These are phyloP conservation scores for Leucania comma DNA, from an alignment of 2,888 invertebrate genomes.

Conservation along the genomic window DNA sequence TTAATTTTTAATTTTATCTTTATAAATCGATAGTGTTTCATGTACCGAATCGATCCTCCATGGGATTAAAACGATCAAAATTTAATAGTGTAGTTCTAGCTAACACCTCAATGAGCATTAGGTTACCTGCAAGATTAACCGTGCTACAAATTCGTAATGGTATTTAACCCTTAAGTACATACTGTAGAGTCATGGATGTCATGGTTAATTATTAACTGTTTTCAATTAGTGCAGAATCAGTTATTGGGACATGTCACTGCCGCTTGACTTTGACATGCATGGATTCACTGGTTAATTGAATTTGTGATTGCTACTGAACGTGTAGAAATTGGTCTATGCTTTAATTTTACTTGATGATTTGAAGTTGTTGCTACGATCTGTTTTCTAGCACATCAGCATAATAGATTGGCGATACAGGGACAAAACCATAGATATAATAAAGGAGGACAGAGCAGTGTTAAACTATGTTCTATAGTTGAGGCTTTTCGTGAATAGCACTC, in stretches of 20 bases:
- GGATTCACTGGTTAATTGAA: slow-evolving; percentile 8
- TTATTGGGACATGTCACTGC: slow-evolving; percentile 6
- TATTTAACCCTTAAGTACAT: not conserved
- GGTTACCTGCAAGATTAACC: not conserved
- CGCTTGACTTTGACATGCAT: slow-evolving; percentile 7
- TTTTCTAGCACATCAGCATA: not conserved
- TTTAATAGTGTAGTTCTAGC: no score
- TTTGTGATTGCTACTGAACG: slow-evolving; percentile 14
- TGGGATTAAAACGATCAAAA: no score
- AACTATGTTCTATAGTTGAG: not conserved
- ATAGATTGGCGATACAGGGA: not conserved
- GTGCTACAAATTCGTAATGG: not conserved
- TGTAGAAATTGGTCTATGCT: not conserved
- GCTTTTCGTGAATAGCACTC: not conserved
- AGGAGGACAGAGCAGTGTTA: no score
- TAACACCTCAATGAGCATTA: not conserved
- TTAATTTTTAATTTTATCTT: no score
- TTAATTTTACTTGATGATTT: slow-evolving; percentile 5
- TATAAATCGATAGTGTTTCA: no score
- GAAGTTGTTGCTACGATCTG: not conserved
- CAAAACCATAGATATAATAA: no score
- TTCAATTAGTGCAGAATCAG: slow-evolving; percentile 27
- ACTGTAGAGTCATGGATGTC: not conserved
- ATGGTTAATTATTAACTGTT: slow-evolving; percentile 17
- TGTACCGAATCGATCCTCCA: no score